A percentile compares a stretch with the other conserved stretches of the same genome.
Conservation (phyloP, 2,113 vertebrate species). For the Anarhynchus alexandrinus region DNA sequence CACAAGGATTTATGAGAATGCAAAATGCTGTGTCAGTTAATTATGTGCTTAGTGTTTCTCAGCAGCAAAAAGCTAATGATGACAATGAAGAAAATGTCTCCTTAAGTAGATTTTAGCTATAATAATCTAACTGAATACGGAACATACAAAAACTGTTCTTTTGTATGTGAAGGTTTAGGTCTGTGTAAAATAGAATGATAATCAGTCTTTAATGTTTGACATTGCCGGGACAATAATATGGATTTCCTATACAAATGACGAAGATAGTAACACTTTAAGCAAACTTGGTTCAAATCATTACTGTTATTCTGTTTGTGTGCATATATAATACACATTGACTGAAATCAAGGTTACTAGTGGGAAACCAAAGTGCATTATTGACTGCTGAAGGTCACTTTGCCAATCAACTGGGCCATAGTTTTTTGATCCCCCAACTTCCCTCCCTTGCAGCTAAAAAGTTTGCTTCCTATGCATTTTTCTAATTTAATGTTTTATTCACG, state of each 20-base stretch:
- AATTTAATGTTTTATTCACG: neutral
- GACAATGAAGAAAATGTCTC: neutral
- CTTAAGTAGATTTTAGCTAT: neutral
- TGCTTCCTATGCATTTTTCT: neutral
- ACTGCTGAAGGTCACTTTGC: neutral
- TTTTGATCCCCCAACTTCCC: neutral
- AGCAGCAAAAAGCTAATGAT: neutral
- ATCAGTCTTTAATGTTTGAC: neutral
- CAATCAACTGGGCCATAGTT: neutral
- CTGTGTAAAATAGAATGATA: neutral
- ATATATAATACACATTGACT: neutral
- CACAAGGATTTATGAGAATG: neutral
- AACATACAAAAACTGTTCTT: neutral
- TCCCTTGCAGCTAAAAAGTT: neutral
- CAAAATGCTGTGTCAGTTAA: neutral
- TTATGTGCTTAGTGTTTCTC: neutral
- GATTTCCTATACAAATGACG: constrained; percentile 4
- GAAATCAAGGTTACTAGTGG: neutral
- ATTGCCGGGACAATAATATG: neutral
- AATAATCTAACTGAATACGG: neutral
- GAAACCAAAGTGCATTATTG: neutral
- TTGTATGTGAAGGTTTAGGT: neutral
- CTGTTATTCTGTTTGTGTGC: neutral
- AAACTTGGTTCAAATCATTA: neutral
- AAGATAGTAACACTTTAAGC: neutral